Evolutionary conservation across 2,888 invertebrate genomes (phyloP).

Genomic region (Orthosia cruda): DNA sequence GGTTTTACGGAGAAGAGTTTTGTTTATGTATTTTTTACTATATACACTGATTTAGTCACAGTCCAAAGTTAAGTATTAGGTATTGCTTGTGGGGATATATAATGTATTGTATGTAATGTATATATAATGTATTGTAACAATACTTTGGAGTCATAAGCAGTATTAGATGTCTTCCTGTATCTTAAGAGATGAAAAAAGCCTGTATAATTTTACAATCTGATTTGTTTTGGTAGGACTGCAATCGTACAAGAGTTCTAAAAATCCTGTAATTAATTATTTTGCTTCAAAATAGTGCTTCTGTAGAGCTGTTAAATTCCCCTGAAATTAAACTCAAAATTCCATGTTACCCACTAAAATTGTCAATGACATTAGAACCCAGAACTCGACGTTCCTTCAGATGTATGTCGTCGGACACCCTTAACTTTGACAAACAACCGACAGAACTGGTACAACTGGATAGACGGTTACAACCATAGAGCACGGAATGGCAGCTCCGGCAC

Average conservation of each 20-base stretch:
- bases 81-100: too few species aligned
- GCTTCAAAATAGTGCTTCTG: neutral
- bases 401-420: slow-evolving; percentile 25
- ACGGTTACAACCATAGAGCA: neutral
- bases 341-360: neutral
- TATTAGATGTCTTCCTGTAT: too few species aligned
- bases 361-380: neutral
- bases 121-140: too few species aligned
- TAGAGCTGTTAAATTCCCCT: neutral
- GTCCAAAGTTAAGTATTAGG: too few species aligned
- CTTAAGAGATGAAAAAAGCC: too few species aligned
- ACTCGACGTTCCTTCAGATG: slow-evolving; percentile 14
- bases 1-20: neutral
- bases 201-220: too few species aligned
- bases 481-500: neutral
- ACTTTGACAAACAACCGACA: slow-evolving; percentile 54
- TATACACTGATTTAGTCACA: neutral
- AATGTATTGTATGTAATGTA: too few species aligned
- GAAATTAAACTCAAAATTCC: neutral
- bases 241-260: too few species aligned
- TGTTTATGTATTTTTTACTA: neutral
- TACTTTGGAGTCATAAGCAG: too few species aligned
- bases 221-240: too few species aligned
- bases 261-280: neutral
- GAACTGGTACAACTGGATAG: slow-evolving; percentile 24